Base-by-base conservation (phyloP, 2,888 invertebrate species). In the Heteromurus nitidus region DNA sequence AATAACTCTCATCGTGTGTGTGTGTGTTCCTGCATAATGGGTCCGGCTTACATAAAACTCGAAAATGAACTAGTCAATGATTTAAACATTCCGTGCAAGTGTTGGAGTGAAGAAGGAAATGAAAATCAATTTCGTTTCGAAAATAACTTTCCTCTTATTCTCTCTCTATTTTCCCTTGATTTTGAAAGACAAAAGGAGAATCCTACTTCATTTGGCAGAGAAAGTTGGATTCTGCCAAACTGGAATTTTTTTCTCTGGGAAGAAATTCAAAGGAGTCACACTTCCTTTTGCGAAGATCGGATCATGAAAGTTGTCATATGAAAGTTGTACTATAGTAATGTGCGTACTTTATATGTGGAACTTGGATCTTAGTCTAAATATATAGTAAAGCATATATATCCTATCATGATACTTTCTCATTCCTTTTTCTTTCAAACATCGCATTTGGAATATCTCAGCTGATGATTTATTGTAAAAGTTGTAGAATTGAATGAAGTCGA, bases 401-500 rank as follows among this genome's bases (percentile, higher is more conserved):
- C n/a, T n/a, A n/a, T n/a, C n/a, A 36, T 7, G 36, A 36, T 9
- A 36, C 36, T 36, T 36, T 53, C 53, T 18, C 20, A n/a, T 18
- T 53, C 20, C 53, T 50, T 9, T n/a, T n/a, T n/a, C 50, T 20
- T 50, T 50, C 9, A 55, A 55, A 16, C 44, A 16, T 47, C 47
- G 16, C 26, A 26, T 47, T 5, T 47, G n/a, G 65, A 65, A 65
- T 22, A n/a, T 36, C 28, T 18, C 2, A 44, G 28, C 20, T 67
- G 65, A 44, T 75, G 75, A 75, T 75, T 75, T 75, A 75, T 75
- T 67, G 75, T 55, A 65, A 75, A 75, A 75, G 65, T 75, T 75
- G 53, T 26, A 42, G 55, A 26, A 58, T 44, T 65, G 65, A 67
- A 67, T 75, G 67, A 75, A 75, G 55, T 64, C n/a, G n/a, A n/a